A percentile compares a stretch with the other conserved stretches of the same genome.
Evolutionary conservation across 1,140 invertebrate species (phyloP).

Genomic region (Caerostris darwini): DNA sequence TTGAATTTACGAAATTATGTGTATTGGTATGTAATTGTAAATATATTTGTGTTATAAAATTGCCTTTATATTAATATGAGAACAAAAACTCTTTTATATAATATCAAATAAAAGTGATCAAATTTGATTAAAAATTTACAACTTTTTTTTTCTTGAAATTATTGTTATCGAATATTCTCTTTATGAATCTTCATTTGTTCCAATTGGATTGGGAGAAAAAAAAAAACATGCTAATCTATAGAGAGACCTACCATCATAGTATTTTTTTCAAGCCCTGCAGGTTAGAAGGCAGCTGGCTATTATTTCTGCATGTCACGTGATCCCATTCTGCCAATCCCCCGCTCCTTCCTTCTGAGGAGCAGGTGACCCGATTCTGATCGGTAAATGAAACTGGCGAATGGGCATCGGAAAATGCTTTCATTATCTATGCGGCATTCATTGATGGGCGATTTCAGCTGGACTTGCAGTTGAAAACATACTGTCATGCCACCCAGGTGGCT

Average conservation of each 20-base stretch:
- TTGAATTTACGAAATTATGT: too few species aligned
- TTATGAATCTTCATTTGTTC: too few species aligned
- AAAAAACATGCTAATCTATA: not conserved
- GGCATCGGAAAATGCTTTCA: not conserved
- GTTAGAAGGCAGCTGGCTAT: constrained; percentile 1
- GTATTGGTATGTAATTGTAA: too few species aligned
- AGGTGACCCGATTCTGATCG: constrained; percentile 43
- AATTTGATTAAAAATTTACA: too few species aligned
- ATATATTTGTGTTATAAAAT: too few species aligned
- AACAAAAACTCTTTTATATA: too few species aligned
- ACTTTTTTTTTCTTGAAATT: too few species aligned
- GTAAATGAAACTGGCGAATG: constrained; percentile 5
- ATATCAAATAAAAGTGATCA: too few species aligned
- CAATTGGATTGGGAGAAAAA: not conserved
- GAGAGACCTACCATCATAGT: not conserved
- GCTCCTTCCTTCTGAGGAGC: not conserved
- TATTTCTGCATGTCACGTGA: constrained; percentile 41
- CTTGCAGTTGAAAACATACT: not conserved
- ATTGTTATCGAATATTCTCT: too few species aligned
- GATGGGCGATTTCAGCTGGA: not conserved
- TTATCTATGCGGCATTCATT: not conserved
- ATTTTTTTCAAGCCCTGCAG: not conserved
- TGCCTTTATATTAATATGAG: too few species aligned
- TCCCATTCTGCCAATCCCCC: not conserved
- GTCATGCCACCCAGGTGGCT: too few species aligned